Evolutionary conservation across 2,113 vertebrate species (phyloP).

Genomic region (Sebastes fasciatus): DNA sequence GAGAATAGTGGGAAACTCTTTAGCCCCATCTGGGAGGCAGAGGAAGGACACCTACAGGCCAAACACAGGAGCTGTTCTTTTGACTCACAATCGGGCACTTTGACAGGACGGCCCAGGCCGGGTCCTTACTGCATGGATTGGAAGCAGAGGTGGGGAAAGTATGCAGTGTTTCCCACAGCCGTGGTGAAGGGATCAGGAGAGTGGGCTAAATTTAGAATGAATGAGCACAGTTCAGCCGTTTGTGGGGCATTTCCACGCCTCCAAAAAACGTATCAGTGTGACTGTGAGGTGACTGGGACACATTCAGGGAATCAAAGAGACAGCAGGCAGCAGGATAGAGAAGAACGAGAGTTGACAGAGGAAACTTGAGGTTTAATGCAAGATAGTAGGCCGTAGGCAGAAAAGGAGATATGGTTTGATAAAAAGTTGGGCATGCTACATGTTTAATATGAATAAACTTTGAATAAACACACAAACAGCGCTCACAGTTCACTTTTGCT

Average conservation of each 20-base stretch:
- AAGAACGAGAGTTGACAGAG: background rate
- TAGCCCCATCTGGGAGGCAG: conserved; percentile 19
- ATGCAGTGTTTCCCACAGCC: conserved; percentile 68
- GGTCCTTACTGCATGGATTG: conserved; percentile 13
- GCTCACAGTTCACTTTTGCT: no score
- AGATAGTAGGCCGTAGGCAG: no score
- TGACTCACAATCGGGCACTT: conserved; percentile 63
- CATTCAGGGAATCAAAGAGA: conserved; percentile 4
- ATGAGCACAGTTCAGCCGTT: conserved; percentile 56
- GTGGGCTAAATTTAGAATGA: conserved; percentile 74
- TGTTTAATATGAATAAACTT: no score
- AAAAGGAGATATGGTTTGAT: background rate
- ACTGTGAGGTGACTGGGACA: conserved; percentile 42
- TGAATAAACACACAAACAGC: no score
- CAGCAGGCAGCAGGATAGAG: no score
- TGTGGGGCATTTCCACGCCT: conserved; percentile 51
- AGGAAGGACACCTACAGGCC: conserved; percentile 66
- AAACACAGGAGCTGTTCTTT: conserved; percentile 57
- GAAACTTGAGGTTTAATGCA: background rate
- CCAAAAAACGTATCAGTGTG: conserved; percentile 10
- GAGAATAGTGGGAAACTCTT: conserved; percentile 14
- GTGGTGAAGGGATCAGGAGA: conserved; percentile 44
- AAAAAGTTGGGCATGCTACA: background rate
- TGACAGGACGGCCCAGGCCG: conserved; percentile 28
- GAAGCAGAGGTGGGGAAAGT: conserved; percentile 3